Evolutionary conservation across 1,140 invertebrate species (phyloP), one percentile per base, ranked within the genome.

Genomic region (Drosophila azteca): DNA sequence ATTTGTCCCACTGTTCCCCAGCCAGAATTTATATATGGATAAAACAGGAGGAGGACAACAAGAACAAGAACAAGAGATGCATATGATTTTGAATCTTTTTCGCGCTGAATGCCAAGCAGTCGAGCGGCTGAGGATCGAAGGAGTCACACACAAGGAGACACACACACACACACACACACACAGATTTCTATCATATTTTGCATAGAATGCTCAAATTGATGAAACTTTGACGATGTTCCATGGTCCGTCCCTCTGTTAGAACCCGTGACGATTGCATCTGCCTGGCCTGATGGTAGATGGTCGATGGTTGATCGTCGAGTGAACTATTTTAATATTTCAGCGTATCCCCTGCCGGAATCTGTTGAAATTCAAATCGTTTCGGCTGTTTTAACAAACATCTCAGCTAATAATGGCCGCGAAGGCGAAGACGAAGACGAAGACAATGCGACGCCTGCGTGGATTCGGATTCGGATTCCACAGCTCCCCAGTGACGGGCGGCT

Each of bases 131-230:
- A 4, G 11, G 3, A 39, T 39, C 35, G 35, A 39, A 39, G 35
- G 35, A 39, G 35, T 39, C 31, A 9, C 2, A 35, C 8, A 31
- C 6, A n/a, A n/a, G n/a, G n/a, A n/a, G n/a, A 35, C 26, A 57
- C 31, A 24, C 43, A 55, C 26, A 88, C 31, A 9, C 2, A 35
- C 8, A 31, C 6, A 35, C 26, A 57, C 31, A 24, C 43, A 55
- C 26, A 88, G 82, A 87, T 87, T 87, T 82, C 79, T 78, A 87
- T 87, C 82, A 87, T 87, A 87, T 87, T 87, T 87, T 82, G 82
- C 82, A 87, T 87, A 87, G 82, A 87, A 87, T 87, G 83, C 64
- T 60, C 50, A 64, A 75, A 80, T 81, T 77, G 63, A 62, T 48
- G 52, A 52, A 31, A 65, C 20, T 20, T 43, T 15, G 13, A 29